phyloP scores from a whole-genome alignment of 1,140 invertebrate species.

The Metopolophium dirhodum region DNA sequence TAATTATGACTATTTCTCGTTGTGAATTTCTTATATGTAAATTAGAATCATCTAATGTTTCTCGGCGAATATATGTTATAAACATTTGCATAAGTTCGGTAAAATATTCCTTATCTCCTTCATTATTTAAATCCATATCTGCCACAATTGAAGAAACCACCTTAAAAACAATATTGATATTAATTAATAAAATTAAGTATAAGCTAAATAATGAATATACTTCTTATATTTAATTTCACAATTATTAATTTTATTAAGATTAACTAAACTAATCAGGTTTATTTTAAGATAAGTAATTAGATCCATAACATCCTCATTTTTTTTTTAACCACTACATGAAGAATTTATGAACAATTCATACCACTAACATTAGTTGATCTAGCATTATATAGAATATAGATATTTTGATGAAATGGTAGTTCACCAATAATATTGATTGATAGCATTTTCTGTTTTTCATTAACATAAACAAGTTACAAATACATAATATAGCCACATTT shows the following conservation, averaged over 20 bases:
- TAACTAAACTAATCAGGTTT: no score
- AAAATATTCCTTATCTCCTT: slow-evolving; percentile 47
- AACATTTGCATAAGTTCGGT: slow-evolving; percentile 41
- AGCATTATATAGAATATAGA: background rate
- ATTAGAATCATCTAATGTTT: slow-evolving; percentile 43
- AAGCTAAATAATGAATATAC: background rate
- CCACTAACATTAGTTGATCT: no score
- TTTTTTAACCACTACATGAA: no score
- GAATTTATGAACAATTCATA: no score
- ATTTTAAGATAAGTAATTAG: no score
- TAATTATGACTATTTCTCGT: slow-evolving; percentile 51
- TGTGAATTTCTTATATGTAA: slow-evolving; percentile 51
- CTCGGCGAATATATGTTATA: slow-evolving; percentile 32
- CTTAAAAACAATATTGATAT: background rate
- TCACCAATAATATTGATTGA: background rate
- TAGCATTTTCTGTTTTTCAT: background rate
- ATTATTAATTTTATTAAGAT: background rate
- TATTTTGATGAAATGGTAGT: background rate
- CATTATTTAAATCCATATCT: slow-evolving; percentile 45
- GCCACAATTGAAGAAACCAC: slow-evolving; percentile 33
- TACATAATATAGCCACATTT: background rate
- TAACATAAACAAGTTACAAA: background rate
- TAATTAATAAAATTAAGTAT: background rate
- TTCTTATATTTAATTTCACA: background rate
- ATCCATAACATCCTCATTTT: no score